Percentiles rank a stretch among this genome's conserved stretches.
phyloP scores from a whole-genome alignment of 2,113 vertebrate genomes.

The Alosa alosa region DNA sequence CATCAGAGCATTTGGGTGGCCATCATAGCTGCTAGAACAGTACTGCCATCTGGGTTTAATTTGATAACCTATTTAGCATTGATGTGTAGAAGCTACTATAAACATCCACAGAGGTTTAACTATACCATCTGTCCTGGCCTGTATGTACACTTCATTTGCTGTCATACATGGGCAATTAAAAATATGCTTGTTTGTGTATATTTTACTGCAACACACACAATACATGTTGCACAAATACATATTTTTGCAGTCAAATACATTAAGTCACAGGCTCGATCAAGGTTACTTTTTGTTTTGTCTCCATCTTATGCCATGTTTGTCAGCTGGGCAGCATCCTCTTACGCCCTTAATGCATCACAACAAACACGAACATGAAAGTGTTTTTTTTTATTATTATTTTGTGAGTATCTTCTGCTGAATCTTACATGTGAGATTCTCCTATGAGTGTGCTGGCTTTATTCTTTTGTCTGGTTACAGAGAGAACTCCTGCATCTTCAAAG shows the following conservation, averaged over 20 bases:
- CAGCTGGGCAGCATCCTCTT: background rate
- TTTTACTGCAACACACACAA: background rate
- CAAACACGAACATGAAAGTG: background rate
- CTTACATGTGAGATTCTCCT: constrained; percentile 9
- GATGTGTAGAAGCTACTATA: constrained; percentile 3
- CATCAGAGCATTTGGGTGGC: background rate
- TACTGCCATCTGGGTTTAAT: background rate
- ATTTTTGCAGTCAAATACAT: background rate
- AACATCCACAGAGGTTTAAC: constrained; percentile 5
- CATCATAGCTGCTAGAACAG: background rate
- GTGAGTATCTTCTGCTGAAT: constrained; percentile 2
- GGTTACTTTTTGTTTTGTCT: background rate
- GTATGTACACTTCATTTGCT: background rate
- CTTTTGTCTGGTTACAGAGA: constrained; percentile 33
- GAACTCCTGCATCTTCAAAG: constrained; percentile 48
- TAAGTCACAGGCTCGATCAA: background rate
- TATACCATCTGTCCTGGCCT: background rate
- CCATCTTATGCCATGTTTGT: background rate
- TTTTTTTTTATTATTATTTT: constrained; percentile 17
- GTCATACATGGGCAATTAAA: background rate
- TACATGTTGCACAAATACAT: background rate
- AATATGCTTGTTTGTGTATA: background rate
- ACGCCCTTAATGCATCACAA: background rate
- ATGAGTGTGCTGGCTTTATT: constrained; percentile 31
- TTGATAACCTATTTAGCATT: constrained; percentile 11